A percentile compares a stretch with the other conserved stretches of the same genome.
Evolutionary conservation across 2,797 vertebrate genomes (phyloP).

Genomic region (Leptoclinus maculatus): DNA sequence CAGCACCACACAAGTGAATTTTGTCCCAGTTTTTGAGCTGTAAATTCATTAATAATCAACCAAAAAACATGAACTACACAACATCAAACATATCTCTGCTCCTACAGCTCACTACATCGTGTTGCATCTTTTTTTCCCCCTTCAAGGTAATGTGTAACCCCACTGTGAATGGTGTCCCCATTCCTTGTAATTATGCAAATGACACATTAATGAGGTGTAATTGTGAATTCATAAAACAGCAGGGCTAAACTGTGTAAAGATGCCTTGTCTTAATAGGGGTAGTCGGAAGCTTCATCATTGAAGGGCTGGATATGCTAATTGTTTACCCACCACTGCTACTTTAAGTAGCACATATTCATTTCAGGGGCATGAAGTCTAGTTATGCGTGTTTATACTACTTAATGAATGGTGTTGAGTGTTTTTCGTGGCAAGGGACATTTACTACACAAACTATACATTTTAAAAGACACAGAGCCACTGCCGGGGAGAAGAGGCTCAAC

Average conservation of each 20-base stretch:
- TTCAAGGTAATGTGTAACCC: slow-evolving; percentile 75
- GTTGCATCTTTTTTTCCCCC: slow-evolving; percentile 32
- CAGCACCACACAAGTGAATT: slow-evolving; percentile 13
- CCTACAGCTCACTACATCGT: slow-evolving; percentile 33
- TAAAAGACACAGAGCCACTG: slow-evolving; percentile 52
- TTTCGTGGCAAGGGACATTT: slow-evolving; percentile 68
- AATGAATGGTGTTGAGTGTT: slow-evolving; percentile 75
- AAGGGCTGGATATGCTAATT: slow-evolving; percentile 82
- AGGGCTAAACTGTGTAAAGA: slow-evolving; percentile 87
- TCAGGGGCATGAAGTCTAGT: slow-evolving; percentile 73
- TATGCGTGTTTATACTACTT: slow-evolving; percentile 75
- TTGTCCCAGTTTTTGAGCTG: slow-evolving; percentile 45
- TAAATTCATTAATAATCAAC: slow-evolving; percentile 55
- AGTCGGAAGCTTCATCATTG: slow-evolving; percentile 80
- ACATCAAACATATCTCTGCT: slow-evolving; percentile 37
- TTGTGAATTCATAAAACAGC: slow-evolving; percentile 89
- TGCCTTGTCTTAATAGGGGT: slow-evolving; percentile 80
- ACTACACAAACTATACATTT: slow-evolving; percentile 61
- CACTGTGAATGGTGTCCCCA: slow-evolving; percentile 81
- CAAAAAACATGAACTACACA: slow-evolving; percentile 42
- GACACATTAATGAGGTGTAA: slow-evolving; percentile 89
- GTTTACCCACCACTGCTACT: slow-evolving; percentile 86
- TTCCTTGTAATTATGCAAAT: slow-evolving; percentile 90
- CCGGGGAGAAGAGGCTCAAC: slow-evolving; percentile 26
- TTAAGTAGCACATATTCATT: slow-evolving; percentile 82